Conservation (phyloP, 2,888 invertebrate species). For the Chelonus formosanus region DNA sequence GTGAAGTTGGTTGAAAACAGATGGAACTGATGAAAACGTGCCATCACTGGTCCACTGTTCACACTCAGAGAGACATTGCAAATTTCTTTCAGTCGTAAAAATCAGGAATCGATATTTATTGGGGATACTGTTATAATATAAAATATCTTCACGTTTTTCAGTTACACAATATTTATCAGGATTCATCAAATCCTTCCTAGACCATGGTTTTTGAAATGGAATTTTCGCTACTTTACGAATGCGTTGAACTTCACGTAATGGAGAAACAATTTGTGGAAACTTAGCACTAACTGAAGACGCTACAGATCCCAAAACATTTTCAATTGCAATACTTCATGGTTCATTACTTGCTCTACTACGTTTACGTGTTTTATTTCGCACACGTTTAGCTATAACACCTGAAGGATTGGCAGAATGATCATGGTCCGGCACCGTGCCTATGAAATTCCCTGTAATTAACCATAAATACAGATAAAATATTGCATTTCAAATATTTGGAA, state of each 20-base stretch:
- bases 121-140: background rate
- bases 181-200: background rate
- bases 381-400: no score
- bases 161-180: background rate
- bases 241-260: background rate
- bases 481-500: background rate
- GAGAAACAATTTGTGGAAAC: background rate
- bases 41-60: background rate
- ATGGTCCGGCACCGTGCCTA: no score
- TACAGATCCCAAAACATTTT: background rate
- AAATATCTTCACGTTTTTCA: background rate
- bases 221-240: background rate
- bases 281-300: background rate
- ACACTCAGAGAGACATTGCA: background rate
- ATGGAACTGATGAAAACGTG: background rate
- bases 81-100: background rate
- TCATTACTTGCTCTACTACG: background rate
- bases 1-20: background rate
- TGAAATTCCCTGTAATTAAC: no score
- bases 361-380: background rate
- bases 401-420: no score
- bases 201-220: no score
- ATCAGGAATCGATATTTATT: background rate
- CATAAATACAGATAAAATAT: no score
- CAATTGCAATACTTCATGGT: background rate